Evolutionary conservation across 1,140 invertebrate species (phyloP).

Genomic region (Pseudomyrmex pallidus): DNA sequence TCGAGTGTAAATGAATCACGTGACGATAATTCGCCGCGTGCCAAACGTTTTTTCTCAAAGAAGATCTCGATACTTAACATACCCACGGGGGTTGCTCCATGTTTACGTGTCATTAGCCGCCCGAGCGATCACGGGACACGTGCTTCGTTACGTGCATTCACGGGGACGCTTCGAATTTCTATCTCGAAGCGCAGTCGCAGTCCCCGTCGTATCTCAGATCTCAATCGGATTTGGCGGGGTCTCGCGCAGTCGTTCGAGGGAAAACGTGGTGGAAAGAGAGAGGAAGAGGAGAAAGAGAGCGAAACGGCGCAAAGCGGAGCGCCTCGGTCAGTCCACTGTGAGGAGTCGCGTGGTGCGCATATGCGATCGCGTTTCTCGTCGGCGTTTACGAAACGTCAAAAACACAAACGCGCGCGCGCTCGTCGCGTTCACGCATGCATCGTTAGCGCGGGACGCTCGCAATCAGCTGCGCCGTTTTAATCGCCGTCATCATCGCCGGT

Average conservation of each 20-base stretch:
- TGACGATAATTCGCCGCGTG: neutral
- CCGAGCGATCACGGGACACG: conserved; percentile 24
- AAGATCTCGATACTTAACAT: no score
- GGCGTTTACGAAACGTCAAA: conserved; percentile 11
- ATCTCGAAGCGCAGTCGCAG: conserved; percentile 48
- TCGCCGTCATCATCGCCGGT: neutral
- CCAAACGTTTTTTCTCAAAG: neutral
- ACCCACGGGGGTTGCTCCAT: neutral
- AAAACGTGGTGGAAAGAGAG: neutral
- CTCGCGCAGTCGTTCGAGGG: neutral
- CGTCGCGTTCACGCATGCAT: neutral
- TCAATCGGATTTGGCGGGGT: conserved; percentile 34
- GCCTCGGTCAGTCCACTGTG: conserved; percentile 46
- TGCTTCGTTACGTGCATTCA: conserved; percentile 32
- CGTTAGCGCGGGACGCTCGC: neutral
- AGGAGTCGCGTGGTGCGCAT: conserved; percentile 4
- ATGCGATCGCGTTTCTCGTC: neutral
- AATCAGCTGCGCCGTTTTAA: neutral
- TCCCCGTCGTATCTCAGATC: conserved; percentile 54
- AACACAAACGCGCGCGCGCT: neutral
- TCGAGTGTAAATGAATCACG: neutral
- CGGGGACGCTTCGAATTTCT: neutral
- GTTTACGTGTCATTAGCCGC: conserved; percentile 10
- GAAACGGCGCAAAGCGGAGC: neutral
- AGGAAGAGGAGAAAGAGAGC: neutral